Evolutionary conservation across 35 echinoderm and acorn worm species (phyloP).

Genomic region (Ptychodera flava): DNA sequence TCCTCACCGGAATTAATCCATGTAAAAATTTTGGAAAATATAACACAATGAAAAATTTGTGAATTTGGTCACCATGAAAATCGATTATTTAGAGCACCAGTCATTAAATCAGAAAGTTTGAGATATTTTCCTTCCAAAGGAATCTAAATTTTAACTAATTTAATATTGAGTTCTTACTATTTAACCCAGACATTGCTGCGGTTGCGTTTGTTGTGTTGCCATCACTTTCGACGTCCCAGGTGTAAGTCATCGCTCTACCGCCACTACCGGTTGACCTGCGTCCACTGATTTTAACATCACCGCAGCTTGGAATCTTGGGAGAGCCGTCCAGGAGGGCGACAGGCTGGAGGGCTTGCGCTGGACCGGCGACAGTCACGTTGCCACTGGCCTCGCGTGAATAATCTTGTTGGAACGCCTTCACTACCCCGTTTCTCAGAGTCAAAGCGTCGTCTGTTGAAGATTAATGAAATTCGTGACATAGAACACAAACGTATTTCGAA

Average conservation of each 20-base stretch:
- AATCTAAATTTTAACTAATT: too few relatives aligned
- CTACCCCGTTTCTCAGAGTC: slow-evolving; percentile 33
- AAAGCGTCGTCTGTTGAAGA: slow-evolving; percentile 35
- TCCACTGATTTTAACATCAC: slow-evolving; percentile 55
- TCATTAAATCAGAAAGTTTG: too few relatives aligned
- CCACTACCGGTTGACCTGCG: slow-evolving; percentile 74
- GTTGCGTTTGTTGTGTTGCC: slow-evolving; percentile 38
- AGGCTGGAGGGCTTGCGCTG: slow-evolving; percentile 45
- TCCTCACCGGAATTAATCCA: too few relatives aligned
- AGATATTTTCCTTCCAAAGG: too few relatives aligned
- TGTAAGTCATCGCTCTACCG: slow-evolving; percentile 52
- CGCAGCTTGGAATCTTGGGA: slow-evolving; percentile 73
- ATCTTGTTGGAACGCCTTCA: slow-evolving; percentile 67
- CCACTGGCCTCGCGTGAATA: slow-evolving; percentile 35
- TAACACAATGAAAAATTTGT: too few relatives aligned
- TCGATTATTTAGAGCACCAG: too few relatives aligned
- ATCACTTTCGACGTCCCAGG: slow-evolving; percentile 54
- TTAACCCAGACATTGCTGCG: too few relatives aligned
- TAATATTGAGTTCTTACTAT: too few relatives aligned
- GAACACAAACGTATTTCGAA: too few relatives aligned
- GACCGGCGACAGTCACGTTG: slow-evolving; percentile 25
- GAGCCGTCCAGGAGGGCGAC: slow-evolving; percentile 59
- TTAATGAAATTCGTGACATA: too few relatives aligned
- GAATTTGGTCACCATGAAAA: too few relatives aligned
- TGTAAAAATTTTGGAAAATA: too few relatives aligned